Evolutionary conservation across 2,113 vertebrate genomes (phyloP).

Genomic region (Nothobranchius kuhntae): DNA sequence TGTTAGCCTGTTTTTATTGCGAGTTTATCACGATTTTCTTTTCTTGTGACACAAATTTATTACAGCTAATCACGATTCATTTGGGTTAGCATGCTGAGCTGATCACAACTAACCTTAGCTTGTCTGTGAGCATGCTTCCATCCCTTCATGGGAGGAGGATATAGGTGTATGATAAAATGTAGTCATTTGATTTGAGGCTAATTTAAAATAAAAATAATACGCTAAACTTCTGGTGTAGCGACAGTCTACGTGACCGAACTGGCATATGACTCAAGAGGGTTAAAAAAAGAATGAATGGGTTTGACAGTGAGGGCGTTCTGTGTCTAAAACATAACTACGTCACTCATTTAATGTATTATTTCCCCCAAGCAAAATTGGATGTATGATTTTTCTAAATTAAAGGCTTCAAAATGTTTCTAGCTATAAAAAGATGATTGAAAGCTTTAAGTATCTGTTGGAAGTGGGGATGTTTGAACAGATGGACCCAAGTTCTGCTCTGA

Average conservation of each 20-base stretch:
- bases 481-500: not conserved
- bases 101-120: constrained; percentile 16
- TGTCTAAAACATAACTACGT: not conserved
- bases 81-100: not conserved
- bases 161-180: not conserved
- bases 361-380: not conserved
- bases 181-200: not conserved
- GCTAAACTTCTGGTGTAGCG: not conserved
- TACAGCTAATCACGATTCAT: not conserved
- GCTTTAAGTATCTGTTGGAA: too few species aligned
- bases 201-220: not conserved
- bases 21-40: too few species aligned
- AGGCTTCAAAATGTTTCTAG: too few species aligned
- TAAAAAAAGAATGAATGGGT: not conserved
- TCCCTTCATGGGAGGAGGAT: constrained; percentile 12
- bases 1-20: not conserved
- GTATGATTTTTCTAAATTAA: not conserved
- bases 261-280: not conserved
- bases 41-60: not conserved
- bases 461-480: too few species aligned
- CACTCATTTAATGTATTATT: not conserved
- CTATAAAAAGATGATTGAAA: too few species aligned
- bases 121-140: constrained; percentile 20
- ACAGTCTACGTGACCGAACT: not conserved
- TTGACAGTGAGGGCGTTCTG: not conserved